Base-by-base conservation (phyloP, 2,888 invertebrate genomes). In the Aphodius granarius region DNA sequence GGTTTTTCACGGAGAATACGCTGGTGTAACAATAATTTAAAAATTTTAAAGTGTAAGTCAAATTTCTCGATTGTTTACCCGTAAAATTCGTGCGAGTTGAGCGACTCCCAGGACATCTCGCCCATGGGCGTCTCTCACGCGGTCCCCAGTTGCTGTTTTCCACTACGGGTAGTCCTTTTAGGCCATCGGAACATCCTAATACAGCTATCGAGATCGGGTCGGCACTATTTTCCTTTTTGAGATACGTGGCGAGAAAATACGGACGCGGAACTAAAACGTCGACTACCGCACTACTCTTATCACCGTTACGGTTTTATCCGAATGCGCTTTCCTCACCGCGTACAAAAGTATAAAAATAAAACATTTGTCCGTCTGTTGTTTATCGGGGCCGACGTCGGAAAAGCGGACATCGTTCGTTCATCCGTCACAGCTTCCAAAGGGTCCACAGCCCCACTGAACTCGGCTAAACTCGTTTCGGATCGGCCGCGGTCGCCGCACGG, bases 41-140 rank as follows among this genome's bases (percentile, higher is more conserved):
- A 3, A 43, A 43, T 43, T 43, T 43, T 43, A 13, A 43, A 0
- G 6, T 13, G 43, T 43, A 43, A 43, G 43, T 2, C 15, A n/a
- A 15, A 66, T 20, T 20, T 66, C 1, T 19, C 0, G 19, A 20
- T 19, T 66, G n/a, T 15, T 88, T 87, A 93, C 94, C 94, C 92
- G 87, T 94, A 91, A 88, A 93, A 93, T 89, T 94, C 94, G 87
- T 93, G 93, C 82, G 94, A 94, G 87, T 94, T 92, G 83, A 94
- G 90, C 80, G 94, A 94, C 89, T 95, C 94, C 94, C 94, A 95
- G 91, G 95, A 95, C 94, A 95, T 94, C 90, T 89, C 89, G 66
- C 23, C n/a, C 63, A 71, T 66, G 66, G 73, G 64, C n/a, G 43
- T 6, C 43, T 43, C 43, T 43, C 43, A 43, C 43, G 43, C 43